phyloP scores from a whole-genome alignment of 2,797 vertebrate genomes.

The Urocyon cinereoargenteus region DNA sequence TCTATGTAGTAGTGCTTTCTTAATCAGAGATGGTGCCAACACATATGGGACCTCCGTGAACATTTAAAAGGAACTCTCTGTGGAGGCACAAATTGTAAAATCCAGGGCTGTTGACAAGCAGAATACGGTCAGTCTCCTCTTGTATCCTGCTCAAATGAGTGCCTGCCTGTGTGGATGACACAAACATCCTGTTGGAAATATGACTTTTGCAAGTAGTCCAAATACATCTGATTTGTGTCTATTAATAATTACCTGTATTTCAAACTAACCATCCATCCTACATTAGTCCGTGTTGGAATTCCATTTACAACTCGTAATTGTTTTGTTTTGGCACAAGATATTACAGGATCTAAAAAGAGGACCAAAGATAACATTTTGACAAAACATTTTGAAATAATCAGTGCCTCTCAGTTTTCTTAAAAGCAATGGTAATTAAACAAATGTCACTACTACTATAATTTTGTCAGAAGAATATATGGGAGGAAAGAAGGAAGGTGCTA shows the following conservation, averaged over 20 bases:
- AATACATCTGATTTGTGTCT: background rate
- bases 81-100: background rate
- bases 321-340: slow-evolving; percentile 90
- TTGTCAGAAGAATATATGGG: background rate
- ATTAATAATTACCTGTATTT: slow-evolving; percentile 89
- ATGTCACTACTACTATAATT: background rate
- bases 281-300: slow-evolving; percentile 92
- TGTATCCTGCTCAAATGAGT: background rate
- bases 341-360: slow-evolving; percentile 87
- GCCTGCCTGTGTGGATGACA: rapidly evolving
- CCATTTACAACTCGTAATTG: slow-evolving; percentile 96
- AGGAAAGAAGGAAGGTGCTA: background rate
- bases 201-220: background rate
- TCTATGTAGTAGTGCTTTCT: background rate
- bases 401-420: background rate
- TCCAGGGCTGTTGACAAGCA: background rate
- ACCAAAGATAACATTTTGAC: slow-evolving; percentile 78
- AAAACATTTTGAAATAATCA: slow-evolving; percentile 5
- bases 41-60: background rate
- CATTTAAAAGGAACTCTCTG: background rate
- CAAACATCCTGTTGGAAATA: slow-evolving; percentile 4
- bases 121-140: background rate
- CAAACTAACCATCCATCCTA: slow-evolving; percentile 99
- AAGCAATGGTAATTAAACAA: background rate
- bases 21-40: background rate